A percentile compares a stretch with the other conserved stretches of the same genome.
Evolutionary conservation across 1,140 invertebrate genomes (phyloP).

Genomic region (Heliconius nattereri): DNA sequence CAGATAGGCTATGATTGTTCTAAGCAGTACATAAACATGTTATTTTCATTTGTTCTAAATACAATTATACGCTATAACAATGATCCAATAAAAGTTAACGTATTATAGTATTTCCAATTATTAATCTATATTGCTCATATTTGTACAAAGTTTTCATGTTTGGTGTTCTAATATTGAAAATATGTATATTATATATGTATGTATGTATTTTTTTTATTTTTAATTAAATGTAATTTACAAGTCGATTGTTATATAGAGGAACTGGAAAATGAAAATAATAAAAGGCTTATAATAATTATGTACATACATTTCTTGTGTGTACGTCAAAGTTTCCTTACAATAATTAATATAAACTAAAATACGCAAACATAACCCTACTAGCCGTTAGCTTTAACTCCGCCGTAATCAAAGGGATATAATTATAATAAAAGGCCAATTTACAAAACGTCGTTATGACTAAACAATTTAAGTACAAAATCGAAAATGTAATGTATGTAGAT

Average conservation of each 20-base stretch:
- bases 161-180: conserved; percentile 77
- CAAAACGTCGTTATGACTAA: conserved; percentile 46
- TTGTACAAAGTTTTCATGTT: conserved; percentile 80
- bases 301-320: conserved; percentile 37
- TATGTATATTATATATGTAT: conserved; percentile 46
- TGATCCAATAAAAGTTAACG: conserved; percentile 69
- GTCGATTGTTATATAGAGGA: conserved; percentile 59
- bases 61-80: conserved; percentile 74
- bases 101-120: conserved; percentile 70
- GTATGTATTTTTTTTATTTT: conserved; percentile 46
- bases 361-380: conserved; percentile 28
- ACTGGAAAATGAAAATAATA: conserved; percentile 65
- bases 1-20: conserved; percentile 43
- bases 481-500: conserved; percentile 57
- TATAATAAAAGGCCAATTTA: conserved; percentile 25
- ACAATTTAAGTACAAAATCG: conserved; percentile 75
- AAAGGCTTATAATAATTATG: conserved; percentile 7
- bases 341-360: conserved; percentile 26
- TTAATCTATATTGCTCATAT: conserved; percentile 79
- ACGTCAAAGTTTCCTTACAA: conserved; percentile 17
- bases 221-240: conserved; percentile 58
- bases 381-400: conserved; percentile 12
- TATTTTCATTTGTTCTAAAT: conserved; percentile 54
- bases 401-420: conserved; percentile 12
- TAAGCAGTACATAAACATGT: conserved; percentile 45